These are phyloP conservation scores for Morbakka virulenta DNA, from an alignment of 30 jellyfish, hydroid and myxozoan genomes.

Conservation along the genomic window DNA sequence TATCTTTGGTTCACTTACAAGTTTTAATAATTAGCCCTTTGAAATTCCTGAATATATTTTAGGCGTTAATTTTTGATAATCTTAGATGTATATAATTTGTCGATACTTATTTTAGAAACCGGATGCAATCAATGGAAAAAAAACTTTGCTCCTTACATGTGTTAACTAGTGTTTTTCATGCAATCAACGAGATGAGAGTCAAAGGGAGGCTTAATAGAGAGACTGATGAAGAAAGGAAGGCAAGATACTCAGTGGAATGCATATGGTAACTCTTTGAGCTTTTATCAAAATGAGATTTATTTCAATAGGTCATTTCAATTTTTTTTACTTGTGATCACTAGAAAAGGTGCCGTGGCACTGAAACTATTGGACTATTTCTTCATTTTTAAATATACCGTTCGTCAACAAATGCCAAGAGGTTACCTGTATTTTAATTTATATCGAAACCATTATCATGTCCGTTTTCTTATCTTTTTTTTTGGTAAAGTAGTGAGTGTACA, in stretches of 20 bases:
- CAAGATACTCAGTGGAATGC: slow-evolving; percentile 57
- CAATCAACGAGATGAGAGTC: slow-evolving; percentile 45
- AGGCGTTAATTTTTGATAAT: background rate
- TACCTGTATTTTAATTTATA: no score
- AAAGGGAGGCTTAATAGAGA: slow-evolving; percentile 45
- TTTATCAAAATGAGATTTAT: background rate
- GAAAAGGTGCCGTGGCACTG: no score
- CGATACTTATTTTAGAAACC: slow-evolving; percentile 18
- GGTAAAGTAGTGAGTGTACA: no score
- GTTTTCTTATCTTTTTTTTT: no score
- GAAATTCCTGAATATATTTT: background rate
- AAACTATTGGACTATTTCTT: no score
- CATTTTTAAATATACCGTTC: no score
- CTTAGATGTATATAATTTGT: background rate
- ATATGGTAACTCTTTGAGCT: slow-evolving; percentile 35
- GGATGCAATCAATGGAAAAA: slow-evolving; percentile 55
- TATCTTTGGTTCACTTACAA: no score
- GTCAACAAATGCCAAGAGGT: no score
- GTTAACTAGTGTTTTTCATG: slow-evolving; percentile 50
- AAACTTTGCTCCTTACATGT: slow-evolving; percentile 57
- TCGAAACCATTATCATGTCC: no score
- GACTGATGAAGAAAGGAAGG: slow-evolving; percentile 64
- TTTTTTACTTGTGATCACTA: no score
- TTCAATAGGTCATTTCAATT: background rate
- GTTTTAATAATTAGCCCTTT: no score